Conservation (phyloP, 2,113 vertebrate genomes). For the Micromys minutus region DNA sequence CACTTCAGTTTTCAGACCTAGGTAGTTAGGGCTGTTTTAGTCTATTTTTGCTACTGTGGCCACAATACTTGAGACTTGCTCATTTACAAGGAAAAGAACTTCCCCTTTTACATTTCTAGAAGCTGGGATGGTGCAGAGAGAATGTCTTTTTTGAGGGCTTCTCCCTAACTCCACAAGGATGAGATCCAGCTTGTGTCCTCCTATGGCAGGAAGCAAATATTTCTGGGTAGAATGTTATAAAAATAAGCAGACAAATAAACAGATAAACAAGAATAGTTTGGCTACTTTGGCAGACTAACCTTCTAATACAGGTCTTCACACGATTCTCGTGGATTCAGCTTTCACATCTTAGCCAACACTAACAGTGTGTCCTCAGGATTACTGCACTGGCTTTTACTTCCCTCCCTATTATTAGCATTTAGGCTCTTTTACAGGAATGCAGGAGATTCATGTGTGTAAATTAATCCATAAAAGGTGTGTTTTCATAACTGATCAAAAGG, state of each 20-base stretch:
- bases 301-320: not conserved
- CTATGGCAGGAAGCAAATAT: not conserved
- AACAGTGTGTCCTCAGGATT: rapidly evolving
- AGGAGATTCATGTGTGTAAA: not conserved
- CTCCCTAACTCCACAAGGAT: not conserved
- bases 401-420: not conserved
- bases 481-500: not conserved
- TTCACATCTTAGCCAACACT: not conserved
- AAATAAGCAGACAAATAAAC: too few relatives aligned
- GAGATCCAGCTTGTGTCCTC: not conserved
- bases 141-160: not conserved
- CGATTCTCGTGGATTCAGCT: not conserved
- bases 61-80: not conserved
- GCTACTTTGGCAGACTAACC: not conserved
- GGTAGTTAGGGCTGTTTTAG: not conserved
- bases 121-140: not conserved
- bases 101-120: not conserved
- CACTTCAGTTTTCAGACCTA: constrained; percentile 32
- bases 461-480: not conserved
- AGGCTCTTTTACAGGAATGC: not conserved
- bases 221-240: not conserved
- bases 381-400: not conserved
- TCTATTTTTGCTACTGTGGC: not conserved
- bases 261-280: too few relatives aligned
- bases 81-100: not conserved